Percentiles rank a stretch among this genome's conserved stretches.
phyloP scores from a whole-genome alignment of 1,140 invertebrate genomes.

The Luehdorfia chinensis region DNA sequence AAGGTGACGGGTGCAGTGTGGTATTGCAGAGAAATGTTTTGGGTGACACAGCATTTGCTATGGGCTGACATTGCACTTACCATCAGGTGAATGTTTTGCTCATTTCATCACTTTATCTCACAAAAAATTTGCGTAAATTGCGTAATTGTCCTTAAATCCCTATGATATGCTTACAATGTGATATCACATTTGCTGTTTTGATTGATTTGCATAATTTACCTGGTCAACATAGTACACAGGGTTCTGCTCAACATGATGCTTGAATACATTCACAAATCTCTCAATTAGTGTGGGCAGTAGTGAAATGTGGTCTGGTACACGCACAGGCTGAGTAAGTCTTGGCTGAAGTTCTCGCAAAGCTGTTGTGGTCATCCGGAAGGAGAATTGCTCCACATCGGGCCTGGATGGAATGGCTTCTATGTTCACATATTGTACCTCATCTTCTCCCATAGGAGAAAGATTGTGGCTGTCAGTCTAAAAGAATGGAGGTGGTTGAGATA shows the following conservation, averaged over 20 bases:
- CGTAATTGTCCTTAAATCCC: no score
- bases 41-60: no score
- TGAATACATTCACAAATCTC: slow-evolving; percentile 90
- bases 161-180: no score
- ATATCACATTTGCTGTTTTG: no score
- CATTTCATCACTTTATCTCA: no score
- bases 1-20: no score
- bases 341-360: slow-evolving; percentile 90
- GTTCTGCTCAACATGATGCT: slow-evolving; percentile 85
- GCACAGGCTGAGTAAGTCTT: slow-evolving; percentile 84
- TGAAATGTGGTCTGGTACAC: slow-evolving; percentile 86
- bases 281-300: slow-evolving; percentile 89
- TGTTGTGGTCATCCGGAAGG: slow-evolving; percentile 85
- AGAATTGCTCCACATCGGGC: slow-evolving; percentile 77
- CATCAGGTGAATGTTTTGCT: no score
- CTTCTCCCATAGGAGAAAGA: slow-evolving; percentile 79
- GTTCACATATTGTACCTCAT: slow-evolving; percentile 87
- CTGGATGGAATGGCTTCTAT: slow-evolving; percentile 85
- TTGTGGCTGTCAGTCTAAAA: slow-evolving; percentile 84
- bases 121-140: no score
- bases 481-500: no score
- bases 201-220: no score
- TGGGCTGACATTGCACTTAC: no score
- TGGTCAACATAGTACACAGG: slow-evolving; percentile 81
- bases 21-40: no score